Base-by-base conservation (phyloP, 2,888 invertebrate species). In the Sphecodes monilicornis region DNA sequence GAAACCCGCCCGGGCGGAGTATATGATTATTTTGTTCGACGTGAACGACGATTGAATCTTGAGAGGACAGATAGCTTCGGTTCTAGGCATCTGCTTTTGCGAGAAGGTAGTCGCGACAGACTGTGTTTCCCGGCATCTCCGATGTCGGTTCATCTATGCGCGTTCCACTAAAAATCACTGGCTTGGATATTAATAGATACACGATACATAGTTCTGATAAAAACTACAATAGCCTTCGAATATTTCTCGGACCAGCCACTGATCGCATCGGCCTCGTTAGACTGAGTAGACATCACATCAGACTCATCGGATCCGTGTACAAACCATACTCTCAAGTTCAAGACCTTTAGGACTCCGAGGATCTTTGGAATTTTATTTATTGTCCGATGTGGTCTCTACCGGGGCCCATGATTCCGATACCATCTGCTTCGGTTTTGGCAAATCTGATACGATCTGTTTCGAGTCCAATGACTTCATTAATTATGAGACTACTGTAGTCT, bases 11-110 rank as follows among this genome's bases (percentile, higher is more conserved):
- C 43, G 73, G 70, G n/a, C 57, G 69, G 46, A 66, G 75, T 46
- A 64, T 84, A 84, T 73, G 77, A 81, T 86, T 84, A 84, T 84
- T 84, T 84, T 26, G 83, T 85, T 80, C 83, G 76, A 72, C 74
- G 80, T 41, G 75, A n/a, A 50, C 43, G 46, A 46, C 83, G 83
- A 83, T 83, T 76, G 66, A 82, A 82, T 82, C 83, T 76, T 64
- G 46, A 75, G 50, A 50, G 82, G 64, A 75, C 57, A 32, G 57
- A 46, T 41, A 41, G 70, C 32, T 46, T 3, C 70, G 70, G 29
- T 46, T 41, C 50, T 36, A 4, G 36, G 22, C 66, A 66, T 66
- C 66, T 11, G 66, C 22, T 50, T 36, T 36, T 22, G 32, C 36
- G 66, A 32, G 66, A 39, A 39, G 66, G n/a, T 66, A 66, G 18